A percentile compares a stretch with the other conserved stretches of the same genome.
Evolutionary conservation across 2,888 invertebrate genomes (phyloP).

Genomic region (Lasioglossum pauxillum): DNA sequence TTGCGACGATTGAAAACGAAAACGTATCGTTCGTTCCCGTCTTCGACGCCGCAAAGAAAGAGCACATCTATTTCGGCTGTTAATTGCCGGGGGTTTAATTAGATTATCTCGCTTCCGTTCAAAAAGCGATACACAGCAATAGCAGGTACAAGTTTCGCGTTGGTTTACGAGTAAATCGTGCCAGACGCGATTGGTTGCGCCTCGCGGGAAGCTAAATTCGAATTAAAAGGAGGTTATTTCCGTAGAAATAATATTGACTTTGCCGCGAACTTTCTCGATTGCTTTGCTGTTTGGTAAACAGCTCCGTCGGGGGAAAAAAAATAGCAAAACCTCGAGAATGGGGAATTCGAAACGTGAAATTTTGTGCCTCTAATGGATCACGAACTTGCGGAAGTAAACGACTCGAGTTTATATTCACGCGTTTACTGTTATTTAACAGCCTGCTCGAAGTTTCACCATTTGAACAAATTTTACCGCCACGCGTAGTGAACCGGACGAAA

Average conservation of each 20-base stretch:
- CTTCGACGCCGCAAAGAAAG: not conserved
- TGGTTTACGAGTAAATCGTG: not conserved
- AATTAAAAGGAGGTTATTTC: constrained; percentile 2
- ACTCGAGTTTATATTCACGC: no score
- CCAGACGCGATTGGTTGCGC: not conserved
- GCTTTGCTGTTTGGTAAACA: constrained; percentile 7
- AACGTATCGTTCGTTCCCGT: not conserved
- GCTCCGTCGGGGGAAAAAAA: not conserved
- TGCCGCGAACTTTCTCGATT: not conserved
- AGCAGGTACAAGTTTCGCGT: not conserved
- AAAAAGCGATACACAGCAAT: not conserved
- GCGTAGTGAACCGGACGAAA: not conserved
- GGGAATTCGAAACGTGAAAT: not conserved
- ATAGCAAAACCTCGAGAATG: not conserved
- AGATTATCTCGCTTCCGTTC: constrained; percentile 17
- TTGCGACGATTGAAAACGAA: not conserved
- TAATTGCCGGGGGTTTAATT: not conserved
- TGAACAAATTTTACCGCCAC: not conserved
- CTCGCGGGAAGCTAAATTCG: not conserved
- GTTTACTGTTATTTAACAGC: not conserved
- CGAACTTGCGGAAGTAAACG: not conserved
- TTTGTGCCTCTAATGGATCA: not conserved
- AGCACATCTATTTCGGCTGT: not conserved
- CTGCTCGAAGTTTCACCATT: not conserved
- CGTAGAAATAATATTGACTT: not conserved